Percentiles rank a stretch among this genome's conserved stretches.
Evolutionary conservation across 1,140 invertebrate genomes (phyloP).

Genomic region (Pygmarrhopalites habei): DNA sequence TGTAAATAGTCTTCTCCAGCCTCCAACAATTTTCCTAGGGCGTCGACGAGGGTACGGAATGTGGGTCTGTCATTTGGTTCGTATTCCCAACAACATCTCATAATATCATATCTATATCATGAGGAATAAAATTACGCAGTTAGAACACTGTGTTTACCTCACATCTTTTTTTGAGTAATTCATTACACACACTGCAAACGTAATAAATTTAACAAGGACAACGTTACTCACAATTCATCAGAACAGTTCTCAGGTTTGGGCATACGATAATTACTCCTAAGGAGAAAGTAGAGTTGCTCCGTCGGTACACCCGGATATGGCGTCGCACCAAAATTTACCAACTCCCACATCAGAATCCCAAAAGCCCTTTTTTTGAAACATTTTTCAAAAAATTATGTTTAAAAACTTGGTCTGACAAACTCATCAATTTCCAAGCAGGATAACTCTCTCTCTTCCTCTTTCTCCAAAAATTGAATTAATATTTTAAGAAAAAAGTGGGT

Average conservation of each 20-base stretch:
- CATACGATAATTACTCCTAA: slow-evolving; percentile 74
- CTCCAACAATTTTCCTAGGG: slow-evolving; percentile 54
- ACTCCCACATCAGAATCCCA: slow-evolving; percentile 81
- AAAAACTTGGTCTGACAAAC: too few species aligned
- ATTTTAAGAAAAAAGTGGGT: too few species aligned
- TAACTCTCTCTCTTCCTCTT: too few species aligned
- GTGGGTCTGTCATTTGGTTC: slow-evolving; percentile 49
- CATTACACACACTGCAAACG: not conserved
- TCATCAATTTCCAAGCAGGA: too few species aligned
- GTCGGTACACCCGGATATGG: slow-evolving; percentile 72
- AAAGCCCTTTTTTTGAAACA: too few species aligned
- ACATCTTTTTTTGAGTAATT: not conserved
- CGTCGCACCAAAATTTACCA: slow-evolving; percentile 70
- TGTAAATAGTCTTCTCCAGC: slow-evolving; percentile 66
- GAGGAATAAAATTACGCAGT: too few species aligned
- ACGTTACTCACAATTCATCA: slow-evolving; percentile 58
- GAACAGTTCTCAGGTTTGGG: slow-evolving; percentile 74
- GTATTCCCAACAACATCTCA: slow-evolving; percentile 53
- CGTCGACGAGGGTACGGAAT: slow-evolving; percentile 46
- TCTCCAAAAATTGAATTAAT: too few species aligned
- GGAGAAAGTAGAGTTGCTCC: slow-evolving; percentile 66
- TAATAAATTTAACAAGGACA: not conserved
- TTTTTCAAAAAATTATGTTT: too few species aligned
- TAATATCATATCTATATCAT: slow-evolving; percentile 47
- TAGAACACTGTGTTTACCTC: too few species aligned